phyloP scores from a whole-genome alignment of 2,797 vertebrate species.

The Ibycter americanus region DNA sequence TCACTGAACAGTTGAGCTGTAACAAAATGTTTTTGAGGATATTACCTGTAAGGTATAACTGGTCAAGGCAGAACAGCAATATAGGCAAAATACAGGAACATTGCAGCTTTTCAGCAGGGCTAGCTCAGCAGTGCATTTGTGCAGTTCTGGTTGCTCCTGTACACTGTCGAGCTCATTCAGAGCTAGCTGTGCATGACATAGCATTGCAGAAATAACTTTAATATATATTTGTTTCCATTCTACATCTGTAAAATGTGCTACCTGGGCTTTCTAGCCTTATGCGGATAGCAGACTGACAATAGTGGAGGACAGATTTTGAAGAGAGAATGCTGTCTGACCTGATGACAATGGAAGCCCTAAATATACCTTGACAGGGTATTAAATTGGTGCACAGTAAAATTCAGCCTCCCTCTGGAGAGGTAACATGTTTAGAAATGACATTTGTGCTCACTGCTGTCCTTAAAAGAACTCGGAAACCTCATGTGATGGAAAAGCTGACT shows the following conservation, averaged over 20 bases:
- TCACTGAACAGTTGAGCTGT: neutral
- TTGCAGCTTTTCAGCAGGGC: neutral
- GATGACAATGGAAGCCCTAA: neutral
- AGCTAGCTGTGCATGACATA: neutral
- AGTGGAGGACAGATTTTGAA: neutral
- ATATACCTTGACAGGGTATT: neutral
- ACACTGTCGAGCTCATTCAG: neutral
- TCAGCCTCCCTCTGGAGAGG: neutral
- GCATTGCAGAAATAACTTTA: neutral
- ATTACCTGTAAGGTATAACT: neutral
- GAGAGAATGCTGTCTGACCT: neutral
- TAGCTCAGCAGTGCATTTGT: neutral
- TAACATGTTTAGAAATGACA: neutral
- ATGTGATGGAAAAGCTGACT: neutral
- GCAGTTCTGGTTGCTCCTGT: neutral
- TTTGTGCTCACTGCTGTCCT: neutral
- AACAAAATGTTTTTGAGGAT: neutral
- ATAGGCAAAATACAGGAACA: neutral
- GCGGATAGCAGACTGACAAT: neutral
- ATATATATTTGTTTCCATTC: neutral
- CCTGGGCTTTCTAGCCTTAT: neutral
- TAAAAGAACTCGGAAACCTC: neutral
- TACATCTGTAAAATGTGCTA: neutral
- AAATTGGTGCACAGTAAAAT: neutral
- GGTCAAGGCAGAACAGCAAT: neutral